These are phyloP conservation scores for Uromys caudimaculatus DNA, from an alignment of 2,797 vertebrate species.

Conservation along the genomic window DNA sequence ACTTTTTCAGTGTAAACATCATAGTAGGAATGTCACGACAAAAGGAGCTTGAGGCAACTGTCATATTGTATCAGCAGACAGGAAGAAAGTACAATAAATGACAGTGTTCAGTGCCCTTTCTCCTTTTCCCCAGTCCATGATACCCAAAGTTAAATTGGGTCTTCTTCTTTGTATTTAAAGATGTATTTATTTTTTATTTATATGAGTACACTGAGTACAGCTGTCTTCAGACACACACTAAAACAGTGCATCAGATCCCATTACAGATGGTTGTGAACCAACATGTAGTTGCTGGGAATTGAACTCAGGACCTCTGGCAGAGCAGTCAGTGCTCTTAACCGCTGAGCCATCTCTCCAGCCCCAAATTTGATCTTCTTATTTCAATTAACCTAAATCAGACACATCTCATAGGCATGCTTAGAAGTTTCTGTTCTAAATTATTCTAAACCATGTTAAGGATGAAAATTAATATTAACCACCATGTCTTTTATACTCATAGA, in stretches of 20 bases:
- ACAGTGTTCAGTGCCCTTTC: not conserved
- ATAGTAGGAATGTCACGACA: not conserved
- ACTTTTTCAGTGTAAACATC: not conserved
- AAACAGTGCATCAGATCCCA: too few relatives aligned
- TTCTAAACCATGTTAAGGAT: not conserved
- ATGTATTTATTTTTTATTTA: too few relatives aligned
- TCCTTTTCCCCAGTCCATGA: not conserved
- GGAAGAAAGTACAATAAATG: not conserved
- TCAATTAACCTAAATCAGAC: not conserved
- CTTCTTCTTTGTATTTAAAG: not conserved
- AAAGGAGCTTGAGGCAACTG: not conserved
- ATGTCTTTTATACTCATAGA: not conserved
- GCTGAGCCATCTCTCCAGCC: too few relatives aligned
- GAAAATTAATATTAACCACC: not conserved
- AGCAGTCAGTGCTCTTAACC: too few relatives aligned
- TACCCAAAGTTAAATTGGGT: not conserved
- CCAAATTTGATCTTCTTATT: not conserved
- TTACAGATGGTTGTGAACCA: too few relatives aligned
- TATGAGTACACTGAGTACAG: too few relatives aligned
- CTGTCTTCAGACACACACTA: too few relatives aligned
- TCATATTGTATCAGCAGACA: not conserved
- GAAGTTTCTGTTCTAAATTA: not conserved
- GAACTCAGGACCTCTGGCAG: too few relatives aligned
- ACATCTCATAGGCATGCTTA: not conserved
- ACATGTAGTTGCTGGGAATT: too few relatives aligned